phyloP scores from a whole-genome alignment of 2,888 invertebrate genomes.

The Morpho achilles region DNA sequence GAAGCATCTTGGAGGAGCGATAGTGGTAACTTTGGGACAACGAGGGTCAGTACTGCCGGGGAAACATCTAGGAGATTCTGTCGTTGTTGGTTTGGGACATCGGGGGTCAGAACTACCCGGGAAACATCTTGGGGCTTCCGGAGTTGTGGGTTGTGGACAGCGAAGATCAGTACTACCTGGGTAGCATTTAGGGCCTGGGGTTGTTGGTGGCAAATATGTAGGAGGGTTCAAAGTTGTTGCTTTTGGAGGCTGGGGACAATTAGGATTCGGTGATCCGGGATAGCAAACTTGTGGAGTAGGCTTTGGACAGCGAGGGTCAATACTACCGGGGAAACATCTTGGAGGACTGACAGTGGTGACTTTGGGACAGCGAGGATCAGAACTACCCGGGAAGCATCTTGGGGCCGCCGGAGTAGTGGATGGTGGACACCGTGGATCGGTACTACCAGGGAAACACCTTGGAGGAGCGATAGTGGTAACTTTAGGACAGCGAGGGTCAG shows the following conservation, averaged over 20 bases:
- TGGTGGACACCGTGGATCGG: constrained; percentile 35
- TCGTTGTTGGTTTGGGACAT: constrained; percentile 38
- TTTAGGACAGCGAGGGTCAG: constrained; percentile 37
- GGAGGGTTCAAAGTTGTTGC: constrained; percentile 34
- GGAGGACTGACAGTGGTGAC: constrained; percentile 24
- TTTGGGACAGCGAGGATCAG: constrained; percentile 40
- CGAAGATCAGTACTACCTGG: constrained; percentile 37
- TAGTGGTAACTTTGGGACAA: constrained; percentile 39
- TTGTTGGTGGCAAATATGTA: background rate
- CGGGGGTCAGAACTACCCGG: constrained; percentile 34
- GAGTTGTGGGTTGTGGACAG: constrained; percentile 41
- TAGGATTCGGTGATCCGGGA: constrained; percentile 32
- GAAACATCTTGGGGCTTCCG: constrained; percentile 35
- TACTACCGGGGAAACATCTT: constrained; percentile 34
- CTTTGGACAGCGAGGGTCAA: constrained; percentile 45
- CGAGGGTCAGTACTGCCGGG: constrained; percentile 34
- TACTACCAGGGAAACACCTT: constrained; percentile 39
- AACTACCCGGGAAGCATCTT: constrained; percentile 37
- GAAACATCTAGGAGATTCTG: constrained; percentile 35
- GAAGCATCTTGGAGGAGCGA: constrained; percentile 36
- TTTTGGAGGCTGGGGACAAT: constrained; percentile 33
- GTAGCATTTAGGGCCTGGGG: too few species aligned
- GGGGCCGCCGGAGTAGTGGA: constrained; percentile 32
- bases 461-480: constrained; percentile 35
- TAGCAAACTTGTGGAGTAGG: constrained; percentile 36